Conservation (phyloP, 2,113 vertebrate genomes). For the Gambusia holbrooki region DNA sequence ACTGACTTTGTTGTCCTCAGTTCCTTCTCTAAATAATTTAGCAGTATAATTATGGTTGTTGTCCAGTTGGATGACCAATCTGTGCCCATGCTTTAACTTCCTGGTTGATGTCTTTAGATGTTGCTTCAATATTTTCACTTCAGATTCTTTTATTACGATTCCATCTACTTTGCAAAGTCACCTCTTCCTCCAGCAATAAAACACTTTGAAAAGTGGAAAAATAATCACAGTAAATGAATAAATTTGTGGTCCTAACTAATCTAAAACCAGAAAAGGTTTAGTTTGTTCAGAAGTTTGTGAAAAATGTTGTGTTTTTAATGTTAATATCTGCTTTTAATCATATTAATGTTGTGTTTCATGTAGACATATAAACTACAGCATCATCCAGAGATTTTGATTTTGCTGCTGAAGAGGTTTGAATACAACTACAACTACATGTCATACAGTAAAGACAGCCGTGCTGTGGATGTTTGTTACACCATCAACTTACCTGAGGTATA, state of each 20-base stretch:
- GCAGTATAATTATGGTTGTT: no score
- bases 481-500: constrained; percentile 31
- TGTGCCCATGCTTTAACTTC: neutral
- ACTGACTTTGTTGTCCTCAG: no score
- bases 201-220: neutral
- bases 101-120: no score
- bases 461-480: constrained; percentile 38
- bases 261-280: neutral
- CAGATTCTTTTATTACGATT: no score
- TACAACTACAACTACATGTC: constrained; percentile 44
- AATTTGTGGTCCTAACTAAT: no score
- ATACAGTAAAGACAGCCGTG: constrained; percentile 52
- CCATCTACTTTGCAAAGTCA: no score
- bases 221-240: no score
- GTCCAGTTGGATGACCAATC: neutral
- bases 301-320: neutral
- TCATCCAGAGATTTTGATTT: constrained; percentile 66
- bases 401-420: constrained; percentile 75
- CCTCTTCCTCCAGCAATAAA: no score
- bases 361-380: constrained; percentile 37
- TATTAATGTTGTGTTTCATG: neutral
- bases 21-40: no score
- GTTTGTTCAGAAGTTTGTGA: neutral
- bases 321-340: neutral
- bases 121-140: no score